Evolutionary conservation across 2,113 vertebrate genomes (phyloP), one percentile per base, ranked within the genome.

Genomic region (Mesitornis unicolor): DNA sequence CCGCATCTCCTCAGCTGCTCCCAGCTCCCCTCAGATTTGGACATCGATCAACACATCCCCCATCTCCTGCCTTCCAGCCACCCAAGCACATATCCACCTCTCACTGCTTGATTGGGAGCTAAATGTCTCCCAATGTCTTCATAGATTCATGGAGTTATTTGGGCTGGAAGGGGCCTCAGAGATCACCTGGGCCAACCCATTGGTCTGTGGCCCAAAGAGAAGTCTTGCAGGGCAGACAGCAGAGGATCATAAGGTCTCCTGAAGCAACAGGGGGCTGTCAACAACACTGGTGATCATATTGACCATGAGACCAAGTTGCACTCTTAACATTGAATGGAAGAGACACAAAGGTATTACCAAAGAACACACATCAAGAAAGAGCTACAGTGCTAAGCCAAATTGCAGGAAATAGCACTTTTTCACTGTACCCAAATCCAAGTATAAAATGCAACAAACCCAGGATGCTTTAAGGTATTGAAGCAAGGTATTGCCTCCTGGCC

Each of bases 1-100:
- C 65, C 0, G 2, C 1, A 0, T 53, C 11, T 45, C 5, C 1
- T 17, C 1, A 5, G 29, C 51, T 57, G 16, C 38, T 35, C 38
- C 17, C 36, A 26, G 11, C 7, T 60, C 14, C 21, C 38, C 59
- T 64, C 28, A 54, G 3, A 56, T 63, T 8, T 15, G 28, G 40
- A 14, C 11, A 1, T 54, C 2, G 13, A 38, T 28, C 38, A 53
- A 43, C 21, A 35, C 5, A 28, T 26, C 28, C 28, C 15, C 13
- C 40, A 33, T 43, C 17, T 10, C 16, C 20, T n/a, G 64, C 33
- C 68, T 91, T 92, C 73, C 60, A 81, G 43, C 14, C 25, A 20
- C 48, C 31, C 26, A 51, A 93, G 26, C 0, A 0, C 1, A 0
- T 48, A 77, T 29, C 56, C 13, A 63, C 51, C 65, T 78, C 53